A percentile compares a stretch with the other conserved stretches of the same genome.
These are phyloP conservation scores for Drosophila funebris DNA, from an alignment of 1,140 invertebrate species.

Conservation along the genomic window DNA sequence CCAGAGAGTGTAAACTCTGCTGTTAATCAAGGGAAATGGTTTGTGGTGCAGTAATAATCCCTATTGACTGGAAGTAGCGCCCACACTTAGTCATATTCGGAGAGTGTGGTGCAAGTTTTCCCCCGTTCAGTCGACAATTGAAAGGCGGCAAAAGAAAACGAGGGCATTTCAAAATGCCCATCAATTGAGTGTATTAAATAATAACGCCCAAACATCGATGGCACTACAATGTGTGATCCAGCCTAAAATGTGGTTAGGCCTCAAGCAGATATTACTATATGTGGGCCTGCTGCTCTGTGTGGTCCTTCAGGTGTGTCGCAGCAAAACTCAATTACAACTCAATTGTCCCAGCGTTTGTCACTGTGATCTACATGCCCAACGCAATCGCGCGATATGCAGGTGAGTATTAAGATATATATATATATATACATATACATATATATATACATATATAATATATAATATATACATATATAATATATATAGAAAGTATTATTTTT, in stretches of 20 bases:
- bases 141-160: slow-evolving; percentile 8
- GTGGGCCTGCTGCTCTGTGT: slow-evolving; percentile 72
- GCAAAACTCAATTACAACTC: slow-evolving; percentile 60
- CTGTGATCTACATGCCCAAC: slow-evolving; percentile 65
- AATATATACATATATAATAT: no score
- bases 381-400: slow-evolving; percentile 82
- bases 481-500: background rate
- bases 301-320: slow-evolving; percentile 64
- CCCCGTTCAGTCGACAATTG: background rate
- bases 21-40: no score
- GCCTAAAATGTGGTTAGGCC: slow-evolving; percentile 72
- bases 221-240: slow-evolving; percentile 67
- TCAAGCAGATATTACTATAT: slow-evolving; percentile 71
- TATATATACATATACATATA: background rate
- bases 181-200: slow-evolving; percentile 3
- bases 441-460: background rate
- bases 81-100: slow-evolving; percentile 22
- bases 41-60: background rate
- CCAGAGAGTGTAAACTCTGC: background rate
- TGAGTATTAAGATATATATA: slow-evolving; percentile 16
- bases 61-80: slow-evolving; percentile 24
- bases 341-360: slow-evolving; percentile 71
- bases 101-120: background rate
- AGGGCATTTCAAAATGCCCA: slow-evolving; percentile 38
- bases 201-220: slow-evolving; percentile 37